phyloP scores from a whole-genome alignment of 1,140 invertebrate species.

The Oreohelix idahoensis region DNA sequence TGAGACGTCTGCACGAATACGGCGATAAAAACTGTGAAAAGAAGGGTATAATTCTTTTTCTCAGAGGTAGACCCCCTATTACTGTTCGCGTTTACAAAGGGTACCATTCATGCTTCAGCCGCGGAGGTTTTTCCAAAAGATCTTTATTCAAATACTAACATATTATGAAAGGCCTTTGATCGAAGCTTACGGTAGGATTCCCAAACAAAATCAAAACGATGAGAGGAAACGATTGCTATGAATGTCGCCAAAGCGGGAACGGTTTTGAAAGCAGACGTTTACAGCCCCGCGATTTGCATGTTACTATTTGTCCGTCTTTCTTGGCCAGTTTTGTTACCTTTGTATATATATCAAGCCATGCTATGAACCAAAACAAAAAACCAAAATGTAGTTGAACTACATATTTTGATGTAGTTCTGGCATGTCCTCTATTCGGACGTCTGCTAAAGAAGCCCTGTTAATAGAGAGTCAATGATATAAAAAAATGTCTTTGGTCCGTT shows the following conservation, averaged over 20 bases:
- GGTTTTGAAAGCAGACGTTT: neutral
- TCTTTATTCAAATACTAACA: neutral
- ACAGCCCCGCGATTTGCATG: neutral
- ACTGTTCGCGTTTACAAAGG: neutral
- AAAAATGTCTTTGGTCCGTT: neutral
- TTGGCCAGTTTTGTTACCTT: neutral
- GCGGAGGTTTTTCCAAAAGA: neutral
- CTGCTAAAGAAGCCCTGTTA: neutral
- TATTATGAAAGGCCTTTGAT: neutral
- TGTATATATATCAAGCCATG: neutral
- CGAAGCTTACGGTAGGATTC: conserved; percentile 2
- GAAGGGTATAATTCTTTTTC: neutral
- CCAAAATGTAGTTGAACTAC: conserved; percentile 4
- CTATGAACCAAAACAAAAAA: neutral
- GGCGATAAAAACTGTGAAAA: neutral
- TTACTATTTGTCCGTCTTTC: neutral
- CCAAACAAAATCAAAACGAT: conserved; percentile 6
- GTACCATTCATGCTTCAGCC: neutral
- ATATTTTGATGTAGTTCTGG: neutral
- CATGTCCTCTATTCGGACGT: neutral
- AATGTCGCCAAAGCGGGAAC: neutral
- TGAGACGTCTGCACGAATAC: neutral
- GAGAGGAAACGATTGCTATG: neutral
- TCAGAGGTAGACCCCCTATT: neutral
- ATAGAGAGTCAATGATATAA: conserved; percentile 1